Evolutionary conservation across 2,888 invertebrate genomes (phyloP), one percentile per base, ranked within the genome.

Genomic region (Pogonocherus hispidulus): DNA sequence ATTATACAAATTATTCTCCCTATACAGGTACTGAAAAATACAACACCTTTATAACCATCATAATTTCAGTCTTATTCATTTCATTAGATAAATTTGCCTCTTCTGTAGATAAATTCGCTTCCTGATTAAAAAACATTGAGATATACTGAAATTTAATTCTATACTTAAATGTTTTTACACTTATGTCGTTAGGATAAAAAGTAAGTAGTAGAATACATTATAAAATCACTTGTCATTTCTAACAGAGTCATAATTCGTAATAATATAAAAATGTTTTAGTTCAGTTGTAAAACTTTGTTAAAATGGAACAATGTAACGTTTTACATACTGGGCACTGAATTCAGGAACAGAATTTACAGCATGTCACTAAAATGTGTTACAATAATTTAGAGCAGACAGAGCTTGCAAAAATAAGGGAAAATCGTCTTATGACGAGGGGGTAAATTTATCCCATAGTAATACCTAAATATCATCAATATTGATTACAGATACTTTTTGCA

Each of bases 1-100:
- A 37, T 52, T 44, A 54, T 54, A 63, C 52, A 63, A 63, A 54
- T 54, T 37, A 47, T 67, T 63, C 41, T 63, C 49, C 62, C 56
- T 57, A 55, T 51, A 52, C 67, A 68, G 67, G 67, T 68, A 68
- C 63, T 68, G 57, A 68, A 67, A 68, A 57, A 68, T 68, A 68
- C 63, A 68, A 63, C 63, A 68, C 67, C 67, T 51, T 57, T 57
- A 64, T 64, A 32, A 46, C 55, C 54, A 35, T 32, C 60, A 35
- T 35, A 49, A 51, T 49, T 47, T 60, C 60, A 60, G 60, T 60
- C 60, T 60, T 60, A 60, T 60, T 59, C 49, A 51, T 60, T 60
- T 49, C 55, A 60, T 49, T 60, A 49, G 60, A 60, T 60, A 60
- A 49, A 20, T 60, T 49, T 22, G 18, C 49, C 23, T 60, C 35